Evolutionary conservation across 2,797 vertebrate genomes (phyloP), one percentile per base, ranked within the genome.

Genomic region (Microcaecilia unicolor): DNA sequence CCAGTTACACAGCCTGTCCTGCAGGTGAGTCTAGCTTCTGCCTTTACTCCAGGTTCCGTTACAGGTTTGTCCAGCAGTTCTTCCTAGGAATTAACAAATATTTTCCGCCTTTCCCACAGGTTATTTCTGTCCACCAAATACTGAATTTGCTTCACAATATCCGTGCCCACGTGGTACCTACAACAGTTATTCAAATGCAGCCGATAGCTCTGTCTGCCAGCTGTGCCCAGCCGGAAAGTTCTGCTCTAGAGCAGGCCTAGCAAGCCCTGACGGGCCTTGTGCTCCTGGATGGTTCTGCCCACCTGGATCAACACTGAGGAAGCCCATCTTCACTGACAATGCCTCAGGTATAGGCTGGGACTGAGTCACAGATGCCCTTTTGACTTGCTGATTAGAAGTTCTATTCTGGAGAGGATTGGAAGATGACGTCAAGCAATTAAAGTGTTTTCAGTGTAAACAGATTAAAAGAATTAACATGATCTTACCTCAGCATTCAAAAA

Each of bases 141-240:
- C 80, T 20, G 50, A 56, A 19, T 64, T 53, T 39, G 71, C 67
- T 39, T 75, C 44, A 0, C 85, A 84, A 30, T 34, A 85, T 14
- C 86, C 91, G 2, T 97, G 92, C 64, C 90, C 92, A 15, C 61
- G 49, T 46, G 92, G 93, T 32, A 93, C 89, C 28, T 91, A 84
- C 66, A 87, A 70, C 10, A 64, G 79, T 5, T 55, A 22, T 13
- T 68, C 56, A 34, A 87, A 86, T 1, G 46, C 61, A 26, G 17
- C 7, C 43, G 51, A 50, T 2, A 5, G 14, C 14, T 48, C 55
- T 16, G 84, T 88, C 47, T 98, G 93, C 55, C 80, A 72, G 24
- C 57, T 43, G 17, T 97, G 93, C 13, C 67, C 76, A 4, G 42
- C 78, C 48, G 91, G 91, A 28, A 78, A 69, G 30, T 86, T 86